phyloP scores from a whole-genome alignment of 2,888 invertebrate genomes.

The Chalcis sispes region DNA sequence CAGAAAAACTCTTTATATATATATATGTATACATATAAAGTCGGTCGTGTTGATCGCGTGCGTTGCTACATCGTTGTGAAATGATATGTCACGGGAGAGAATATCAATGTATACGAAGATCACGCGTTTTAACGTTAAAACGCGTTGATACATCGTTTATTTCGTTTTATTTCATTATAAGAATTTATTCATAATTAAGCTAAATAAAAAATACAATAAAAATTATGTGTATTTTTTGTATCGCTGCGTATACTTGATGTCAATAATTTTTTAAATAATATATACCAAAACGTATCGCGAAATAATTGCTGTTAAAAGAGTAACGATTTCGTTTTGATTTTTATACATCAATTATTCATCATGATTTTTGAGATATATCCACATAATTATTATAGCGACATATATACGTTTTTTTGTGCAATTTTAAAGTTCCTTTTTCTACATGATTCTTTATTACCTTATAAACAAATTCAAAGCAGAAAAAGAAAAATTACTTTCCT shows the following conservation, averaged over 20 bases:
- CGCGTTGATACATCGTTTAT: conserved; percentile 16
- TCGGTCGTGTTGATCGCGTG: conserved; percentile 18
- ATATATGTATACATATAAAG: background rate
- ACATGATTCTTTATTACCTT: too few relatives aligned
- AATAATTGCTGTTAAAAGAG: background rate
- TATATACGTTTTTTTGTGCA: too few relatives aligned
- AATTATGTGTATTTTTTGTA: conserved; percentile 46
- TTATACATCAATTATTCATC: too few relatives aligned
- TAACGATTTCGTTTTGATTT: too few relatives aligned
- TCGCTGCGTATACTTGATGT: conserved; percentile 7
- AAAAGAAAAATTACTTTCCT: too few relatives aligned
- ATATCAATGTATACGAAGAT: conserved; percentile 47
- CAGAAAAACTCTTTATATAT: conserved; percentile 3
- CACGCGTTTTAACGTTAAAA: conserved; percentile 39
- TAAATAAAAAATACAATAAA: conserved; percentile 45
- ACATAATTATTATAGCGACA: too few relatives aligned
- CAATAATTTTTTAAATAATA: conserved; percentile 16
- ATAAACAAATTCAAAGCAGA: too few relatives aligned
- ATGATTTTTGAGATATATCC: too few relatives aligned
- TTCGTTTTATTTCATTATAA: conserved; percentile 48
- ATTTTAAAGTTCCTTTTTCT: too few relatives aligned
- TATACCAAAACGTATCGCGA: background rate
- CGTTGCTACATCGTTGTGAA: conserved; percentile 28
- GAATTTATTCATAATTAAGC: conserved; percentile 45
- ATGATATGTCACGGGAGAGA: conserved; percentile 31